A percentile compares a stretch with the other conserved stretches of the same genome.
These are phyloP conservation scores for Bombycilla garrulus DNA, from an alignment of 2,113 vertebrate species.

Conservation along the genomic window DNA sequence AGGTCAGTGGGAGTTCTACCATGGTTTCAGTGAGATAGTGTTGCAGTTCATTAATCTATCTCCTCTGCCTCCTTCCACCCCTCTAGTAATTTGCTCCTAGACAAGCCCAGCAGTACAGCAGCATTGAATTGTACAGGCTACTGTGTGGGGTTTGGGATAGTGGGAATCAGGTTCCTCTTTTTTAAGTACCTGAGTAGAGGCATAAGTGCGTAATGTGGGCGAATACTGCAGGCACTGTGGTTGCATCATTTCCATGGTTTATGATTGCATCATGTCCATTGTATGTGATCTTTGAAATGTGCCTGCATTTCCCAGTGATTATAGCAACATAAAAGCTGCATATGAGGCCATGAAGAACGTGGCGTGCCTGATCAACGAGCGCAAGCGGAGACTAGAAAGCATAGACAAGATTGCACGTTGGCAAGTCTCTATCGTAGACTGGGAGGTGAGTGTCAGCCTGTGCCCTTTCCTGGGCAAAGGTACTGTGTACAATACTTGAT, in stretches of 20 bases:
- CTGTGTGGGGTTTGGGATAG: neutral
- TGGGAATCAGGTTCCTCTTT: neutral
- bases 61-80: neutral
- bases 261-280: neutral
- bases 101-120: neutral
- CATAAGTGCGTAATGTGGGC: neutral
- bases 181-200: neutral
- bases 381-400: slow-evolving; percentile 92
- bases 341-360: slow-evolving; percentile 97
- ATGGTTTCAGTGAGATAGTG: neutral
- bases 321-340: slow-evolving; percentile 84
- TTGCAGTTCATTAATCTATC: neutral
- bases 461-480: neutral
- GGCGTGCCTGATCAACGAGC: slow-evolving; percentile 94
- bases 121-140: neutral
- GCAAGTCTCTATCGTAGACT: slow-evolving; percentile 94
- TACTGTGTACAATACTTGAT: neutral
- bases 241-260: neutral
- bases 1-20: neutral
- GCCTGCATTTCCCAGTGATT: slow-evolving; percentile 80
- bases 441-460: slow-evolving; percentile 84
- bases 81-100: neutral
- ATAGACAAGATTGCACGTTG: slow-evolving; percentile 95
- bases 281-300: neutral
- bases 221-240: neutral